These are phyloP conservation scores for Parelbella ahira DNA, from an alignment of 2,888 invertebrate species.

Conservation along the genomic window DNA sequence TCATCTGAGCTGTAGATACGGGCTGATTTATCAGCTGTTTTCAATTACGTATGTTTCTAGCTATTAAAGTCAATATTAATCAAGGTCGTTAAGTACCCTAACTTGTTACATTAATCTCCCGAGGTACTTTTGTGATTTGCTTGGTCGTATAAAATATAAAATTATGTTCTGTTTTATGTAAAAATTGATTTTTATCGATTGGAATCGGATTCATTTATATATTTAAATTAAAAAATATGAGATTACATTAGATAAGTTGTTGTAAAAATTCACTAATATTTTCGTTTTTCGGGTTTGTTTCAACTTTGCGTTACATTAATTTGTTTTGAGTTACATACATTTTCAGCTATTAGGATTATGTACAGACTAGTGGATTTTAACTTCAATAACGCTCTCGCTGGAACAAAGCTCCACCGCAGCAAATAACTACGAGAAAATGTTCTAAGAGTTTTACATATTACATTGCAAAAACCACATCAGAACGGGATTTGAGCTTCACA, in stretches of 20 bases:
- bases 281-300: no score
- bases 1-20: slow-evolving; percentile 21
- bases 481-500: background rate
- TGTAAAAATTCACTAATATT: no score
- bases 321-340: slow-evolving; percentile 10
- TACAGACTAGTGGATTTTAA: slow-evolving; percentile 14
- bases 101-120: no score
- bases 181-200: no score
- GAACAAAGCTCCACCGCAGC: slow-evolving; percentile 15
- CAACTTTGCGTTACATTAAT: slow-evolving; percentile 2
- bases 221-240: no score
- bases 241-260: no score
- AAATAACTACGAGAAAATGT: slow-evolving; percentile 12
- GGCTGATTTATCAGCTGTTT: slow-evolving; percentile 26
- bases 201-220: no score
- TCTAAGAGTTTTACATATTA: slow-evolving; percentile 14
- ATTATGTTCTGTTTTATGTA: no score
- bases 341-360: slow-evolving; percentile 15
- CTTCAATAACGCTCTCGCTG: slow-evolving; percentile 9
- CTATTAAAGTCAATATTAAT: slow-evolving; percentile 6
- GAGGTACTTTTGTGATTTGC: no score
- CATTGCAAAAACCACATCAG: slow-evolving; percentile 10
- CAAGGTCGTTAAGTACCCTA: no score
- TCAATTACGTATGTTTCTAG: slow-evolving; percentile 14
- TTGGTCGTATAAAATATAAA: no score